These are phyloP conservation scores for Micronisus gabar DNA, from an alignment of 2,113 vertebrate species.

Conservation along the genomic window DNA sequence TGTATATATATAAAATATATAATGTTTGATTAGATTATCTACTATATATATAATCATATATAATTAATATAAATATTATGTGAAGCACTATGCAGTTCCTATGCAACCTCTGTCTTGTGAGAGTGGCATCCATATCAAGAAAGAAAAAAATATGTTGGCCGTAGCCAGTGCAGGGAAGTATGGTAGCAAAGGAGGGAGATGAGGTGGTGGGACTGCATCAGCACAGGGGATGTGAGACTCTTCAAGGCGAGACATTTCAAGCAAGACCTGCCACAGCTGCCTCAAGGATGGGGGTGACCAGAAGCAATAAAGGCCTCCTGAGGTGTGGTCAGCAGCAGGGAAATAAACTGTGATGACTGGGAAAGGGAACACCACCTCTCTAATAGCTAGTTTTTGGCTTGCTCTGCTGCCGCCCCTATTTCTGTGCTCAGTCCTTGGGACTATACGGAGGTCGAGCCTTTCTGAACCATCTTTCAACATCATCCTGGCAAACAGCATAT, in stretches of 20 bases:
- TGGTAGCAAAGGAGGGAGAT: neutral
- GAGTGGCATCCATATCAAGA: neutral
- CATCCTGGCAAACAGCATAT: neutral
- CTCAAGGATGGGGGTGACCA: neutral
- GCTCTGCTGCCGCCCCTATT: neutral
- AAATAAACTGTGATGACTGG: neutral
- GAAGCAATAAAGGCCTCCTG: neutral
- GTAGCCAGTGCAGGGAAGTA: neutral
- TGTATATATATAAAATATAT: neutral
- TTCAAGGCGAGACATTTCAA: neutral
- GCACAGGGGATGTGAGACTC: neutral
- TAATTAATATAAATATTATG: neutral
- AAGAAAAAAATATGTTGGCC: neutral
- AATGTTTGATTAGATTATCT: neutral
- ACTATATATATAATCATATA: neutral
- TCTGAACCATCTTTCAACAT: neutral
- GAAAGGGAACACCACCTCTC: neutral
- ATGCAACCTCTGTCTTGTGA: fast-evolving
- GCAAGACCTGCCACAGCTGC: neutral
- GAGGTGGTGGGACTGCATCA: neutral
- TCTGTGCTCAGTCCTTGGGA: neutral
- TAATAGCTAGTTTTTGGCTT: neutral
- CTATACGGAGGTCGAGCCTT: neutral
- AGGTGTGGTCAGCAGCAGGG: neutral
- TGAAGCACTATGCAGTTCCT: neutral